Percentiles rank a stretch among this genome's conserved stretches.
phyloP scores from a whole-genome alignment of 1,140 invertebrate species.

The Amyelois transitella region DNA sequence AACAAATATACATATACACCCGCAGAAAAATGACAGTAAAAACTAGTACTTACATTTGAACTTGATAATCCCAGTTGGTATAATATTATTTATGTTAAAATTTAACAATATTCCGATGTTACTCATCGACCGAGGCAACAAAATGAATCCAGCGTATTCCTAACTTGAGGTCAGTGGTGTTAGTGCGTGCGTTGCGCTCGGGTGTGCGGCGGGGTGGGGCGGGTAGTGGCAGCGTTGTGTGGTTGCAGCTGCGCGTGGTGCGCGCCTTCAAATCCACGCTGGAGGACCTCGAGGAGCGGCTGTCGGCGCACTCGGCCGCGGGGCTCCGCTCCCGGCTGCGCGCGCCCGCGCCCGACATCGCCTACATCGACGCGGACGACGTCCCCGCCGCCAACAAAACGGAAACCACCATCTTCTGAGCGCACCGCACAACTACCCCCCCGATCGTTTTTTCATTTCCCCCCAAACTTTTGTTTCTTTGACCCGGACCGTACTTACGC shows the following conservation, averaged over 20 bases:
- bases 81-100: too few relatives aligned
- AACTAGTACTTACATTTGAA: too few relatives aligned
- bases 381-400: constrained; percentile 73
- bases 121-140: background rate
- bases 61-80: too few relatives aligned
- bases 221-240: constrained; percentile 22
- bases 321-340: constrained; percentile 94
- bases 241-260: constrained; percentile 99
- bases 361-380: constrained; percentile 93
- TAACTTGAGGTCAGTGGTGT: background rate
- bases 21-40: too few relatives aligned
- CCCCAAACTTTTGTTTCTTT: constrained; percentile 15
- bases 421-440: constrained; percentile 48
- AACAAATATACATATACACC: too few relatives aligned
- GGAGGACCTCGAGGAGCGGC: constrained; percentile 99
- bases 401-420: constrained; percentile 73
- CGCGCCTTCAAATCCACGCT: constrained; percentile 99
- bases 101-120: background rate
- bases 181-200: constrained; percentile 1
- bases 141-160: background rate
- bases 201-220: constrained; percentile 11
- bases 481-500: constrained; percentile 33
- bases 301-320: constrained; percentile 97
- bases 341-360: constrained; percentile 90
- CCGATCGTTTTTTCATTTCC: constrained; percentile 36